A percentile compares a stretch with the other conserved stretches of the same genome.
Conservation (phyloP, 2,888 invertebrate genomes). For the Myopa testacea region DNA sequence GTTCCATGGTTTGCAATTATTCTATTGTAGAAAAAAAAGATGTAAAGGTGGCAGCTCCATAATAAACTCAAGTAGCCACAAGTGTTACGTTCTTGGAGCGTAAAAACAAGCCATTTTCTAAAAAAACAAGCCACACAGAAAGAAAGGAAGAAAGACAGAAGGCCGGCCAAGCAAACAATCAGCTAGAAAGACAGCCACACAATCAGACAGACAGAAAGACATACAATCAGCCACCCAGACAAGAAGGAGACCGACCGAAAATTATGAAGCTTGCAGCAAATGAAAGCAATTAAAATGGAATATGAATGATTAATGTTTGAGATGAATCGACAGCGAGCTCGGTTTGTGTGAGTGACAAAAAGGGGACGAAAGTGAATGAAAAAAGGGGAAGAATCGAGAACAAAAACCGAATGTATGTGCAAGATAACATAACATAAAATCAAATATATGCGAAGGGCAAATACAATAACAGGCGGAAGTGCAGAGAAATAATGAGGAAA, state of each 20-base stretch:
- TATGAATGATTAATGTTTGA: constrained; percentile 19
- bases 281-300: constrained; percentile 28
- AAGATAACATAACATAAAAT: no score
- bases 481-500: constrained; percentile 15
- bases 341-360: not conserved
- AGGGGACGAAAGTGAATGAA: not conserved
- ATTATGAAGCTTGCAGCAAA: constrained; percentile 11
- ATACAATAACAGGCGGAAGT: not conserved
- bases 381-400: not conserved
- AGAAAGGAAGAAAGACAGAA: not conserved
- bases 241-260: constrained; percentile 11
- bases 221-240: not conserved
- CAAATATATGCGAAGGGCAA: not conserved
- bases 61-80: not conserved
- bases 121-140: not conserved
- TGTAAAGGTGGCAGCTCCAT: constrained; percentile 4
- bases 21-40: no score
- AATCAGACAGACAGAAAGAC: not conserved
- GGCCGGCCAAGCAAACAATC: not conserved
- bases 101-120: not conserved
- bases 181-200: not conserved
- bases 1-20: no score
- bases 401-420: no score
- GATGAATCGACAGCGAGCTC: not conserved
- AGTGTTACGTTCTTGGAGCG: no score